phyloP scores from a whole-genome alignment of 2,888 invertebrate genomes.

The Trypoxylon attenuatum region DNA sequence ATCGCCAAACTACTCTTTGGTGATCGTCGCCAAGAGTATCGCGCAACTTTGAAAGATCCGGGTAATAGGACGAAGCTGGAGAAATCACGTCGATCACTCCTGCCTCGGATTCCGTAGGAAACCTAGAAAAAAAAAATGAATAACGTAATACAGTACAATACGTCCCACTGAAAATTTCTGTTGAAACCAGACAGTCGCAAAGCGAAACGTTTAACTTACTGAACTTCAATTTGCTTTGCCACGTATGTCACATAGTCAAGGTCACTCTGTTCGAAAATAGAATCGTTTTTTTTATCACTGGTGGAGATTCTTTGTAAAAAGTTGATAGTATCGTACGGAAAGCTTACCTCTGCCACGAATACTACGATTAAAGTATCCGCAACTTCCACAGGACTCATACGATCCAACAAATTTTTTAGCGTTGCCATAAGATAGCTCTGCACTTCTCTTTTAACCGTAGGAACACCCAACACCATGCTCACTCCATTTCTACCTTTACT shows the following conservation, averaged over 20 bases:
- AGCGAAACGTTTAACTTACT: constrained; percentile 78
- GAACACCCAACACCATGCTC: constrained; percentile 90
- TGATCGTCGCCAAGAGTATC: constrained; percentile 89
- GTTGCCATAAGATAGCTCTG: constrained; percentile 92
- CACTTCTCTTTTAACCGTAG: constrained; percentile 91
- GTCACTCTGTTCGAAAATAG: constrained; percentile 81
- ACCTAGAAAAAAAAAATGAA: constrained; percentile 76
- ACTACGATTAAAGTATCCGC: constrained; percentile 90
- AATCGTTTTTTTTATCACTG: neutral
- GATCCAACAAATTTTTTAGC: constrained; percentile 87
- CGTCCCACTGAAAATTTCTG: no score
- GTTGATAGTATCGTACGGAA: neutral
- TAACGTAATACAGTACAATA: no score
- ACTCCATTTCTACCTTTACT: constrained; percentile 85
- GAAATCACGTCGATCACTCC: constrained; percentile 93
- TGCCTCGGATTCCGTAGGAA: constrained; percentile 82
- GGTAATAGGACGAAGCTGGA: constrained; percentile 90
- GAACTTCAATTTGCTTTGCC: constrained; percentile 84
- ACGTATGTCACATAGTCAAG: constrained; percentile 84
- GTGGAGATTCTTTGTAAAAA: neutral
- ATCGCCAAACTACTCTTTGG: constrained; percentile 92
- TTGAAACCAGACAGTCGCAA: no score
- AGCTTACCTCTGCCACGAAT: constrained; percentile 86
- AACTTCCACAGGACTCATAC: constrained; percentile 83
- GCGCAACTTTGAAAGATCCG: constrained; percentile 85